Evolutionary conservation across 2,113 vertebrate genomes (phyloP).

Genomic region (Python bivittatus): DNA sequence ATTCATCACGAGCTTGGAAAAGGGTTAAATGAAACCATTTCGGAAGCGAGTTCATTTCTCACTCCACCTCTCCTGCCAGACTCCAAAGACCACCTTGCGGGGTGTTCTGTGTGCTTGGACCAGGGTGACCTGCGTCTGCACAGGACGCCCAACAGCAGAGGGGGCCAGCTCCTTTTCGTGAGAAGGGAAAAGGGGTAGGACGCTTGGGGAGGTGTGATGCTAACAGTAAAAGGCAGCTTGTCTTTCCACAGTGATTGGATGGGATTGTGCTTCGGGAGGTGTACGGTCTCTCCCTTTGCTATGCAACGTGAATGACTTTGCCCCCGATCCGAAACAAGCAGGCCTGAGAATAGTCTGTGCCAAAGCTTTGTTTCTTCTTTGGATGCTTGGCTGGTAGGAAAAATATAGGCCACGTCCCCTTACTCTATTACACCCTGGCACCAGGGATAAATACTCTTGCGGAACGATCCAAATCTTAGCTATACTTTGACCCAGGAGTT

Average conservation of each 20-base stretch:
- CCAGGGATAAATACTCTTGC: not conserved
- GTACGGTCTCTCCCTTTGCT: not conserved
- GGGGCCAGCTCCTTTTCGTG: not conserved
- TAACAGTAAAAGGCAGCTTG: not conserved
- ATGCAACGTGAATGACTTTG: too few relatives aligned
- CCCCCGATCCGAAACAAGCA: too few relatives aligned
- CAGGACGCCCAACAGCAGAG: too few relatives aligned
- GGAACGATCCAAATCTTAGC: not conserved
- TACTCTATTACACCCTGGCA: not conserved
- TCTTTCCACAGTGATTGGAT: slow-evolving; percentile 4
- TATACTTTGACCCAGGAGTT: not conserved
- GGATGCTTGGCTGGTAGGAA: not conserved
- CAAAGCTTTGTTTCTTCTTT: not conserved
- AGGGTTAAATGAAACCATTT: not conserved
- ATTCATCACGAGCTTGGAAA: not conserved
- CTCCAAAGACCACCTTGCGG: not conserved
- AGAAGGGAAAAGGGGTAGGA: not conserved
- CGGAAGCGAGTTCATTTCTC: not conserved
- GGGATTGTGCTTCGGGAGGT: not conserved
- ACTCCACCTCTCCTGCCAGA: not conserved
- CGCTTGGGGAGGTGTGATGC: not conserved
- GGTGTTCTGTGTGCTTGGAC: not conserved
- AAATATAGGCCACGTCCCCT: not conserved
- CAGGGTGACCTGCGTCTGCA: not conserved
- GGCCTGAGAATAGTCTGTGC: not conserved